Percentiles rank a stretch among this genome's conserved stretches.
Evolutionary conservation across 2,113 vertebrate species (phyloP).

Genomic region (Prietella phreatophila): DNA sequence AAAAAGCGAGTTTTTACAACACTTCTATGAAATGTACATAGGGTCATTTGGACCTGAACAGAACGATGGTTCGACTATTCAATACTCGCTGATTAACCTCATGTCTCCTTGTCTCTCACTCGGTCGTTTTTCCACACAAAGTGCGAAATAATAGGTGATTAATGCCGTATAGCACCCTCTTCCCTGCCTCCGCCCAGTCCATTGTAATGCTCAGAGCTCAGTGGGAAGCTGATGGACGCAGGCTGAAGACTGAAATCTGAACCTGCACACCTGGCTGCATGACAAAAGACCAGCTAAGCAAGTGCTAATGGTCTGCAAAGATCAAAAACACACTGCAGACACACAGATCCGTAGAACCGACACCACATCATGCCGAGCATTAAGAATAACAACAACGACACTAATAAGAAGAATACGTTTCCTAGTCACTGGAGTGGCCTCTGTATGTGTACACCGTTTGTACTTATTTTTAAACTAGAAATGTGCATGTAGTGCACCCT

Average conservation of each 20-base stretch:
- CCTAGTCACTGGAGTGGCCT: no score
- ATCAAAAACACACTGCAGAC: not conserved
- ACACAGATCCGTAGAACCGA: not conserved
- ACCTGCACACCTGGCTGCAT: slow-evolving; percentile 64
- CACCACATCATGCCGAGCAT: not conserved
- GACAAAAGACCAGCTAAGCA: slow-evolving; percentile 63
- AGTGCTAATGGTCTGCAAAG: slow-evolving; percentile 60
- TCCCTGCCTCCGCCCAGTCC: slow-evolving; percentile 29
- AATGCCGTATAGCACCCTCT: slow-evolving; percentile 7
- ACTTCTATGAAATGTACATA: not conserved
- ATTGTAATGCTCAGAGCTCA: slow-evolving; percentile 71
- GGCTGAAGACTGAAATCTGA: slow-evolving; percentile 63
- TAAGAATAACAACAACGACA: not conserved
- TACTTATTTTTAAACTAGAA: not conserved
- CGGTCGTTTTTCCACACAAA: no score
- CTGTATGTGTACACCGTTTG: not conserved
- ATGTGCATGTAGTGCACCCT: not conserved
- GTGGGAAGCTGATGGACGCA: slow-evolving; percentile 66
- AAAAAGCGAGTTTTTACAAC: not conserved
- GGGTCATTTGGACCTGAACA: not conserved
- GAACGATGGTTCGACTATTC: not conserved
- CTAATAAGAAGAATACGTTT: not conserved
- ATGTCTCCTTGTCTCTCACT: not conserved
- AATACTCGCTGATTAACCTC: not conserved
- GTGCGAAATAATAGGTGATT: slow-evolving; percentile 16